These are phyloP conservation scores for Tadarida brasiliensis DNA, from an alignment of 2,797 vertebrate genomes.

Conservation along the genomic window DNA sequence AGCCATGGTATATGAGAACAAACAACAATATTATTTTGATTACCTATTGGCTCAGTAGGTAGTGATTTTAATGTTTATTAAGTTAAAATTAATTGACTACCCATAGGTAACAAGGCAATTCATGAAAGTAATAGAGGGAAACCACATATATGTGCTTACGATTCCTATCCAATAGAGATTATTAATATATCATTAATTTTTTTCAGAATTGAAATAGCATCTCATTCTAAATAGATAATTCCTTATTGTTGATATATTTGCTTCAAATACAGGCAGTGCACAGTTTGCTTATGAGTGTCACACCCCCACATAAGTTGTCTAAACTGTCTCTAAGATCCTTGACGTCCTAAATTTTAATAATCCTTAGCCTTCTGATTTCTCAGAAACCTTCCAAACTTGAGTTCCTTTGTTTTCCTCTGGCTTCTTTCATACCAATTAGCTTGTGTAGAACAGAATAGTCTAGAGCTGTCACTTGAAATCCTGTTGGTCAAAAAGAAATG, in stretches of 20 bases:
- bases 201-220: background rate
- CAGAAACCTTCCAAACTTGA: constrained; percentile 35
- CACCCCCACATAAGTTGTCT: background rate
- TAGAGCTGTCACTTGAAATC: background rate
- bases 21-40: background rate
- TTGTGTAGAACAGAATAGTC: background rate
- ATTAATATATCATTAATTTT: constrained; percentile 7
- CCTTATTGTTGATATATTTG: background rate
- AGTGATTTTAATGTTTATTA: constrained; percentile 44
- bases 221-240: constrained; percentile 9
- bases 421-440: constrained; percentile 29
- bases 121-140: background rate
- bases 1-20: background rate
- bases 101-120: background rate
- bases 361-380: background rate
- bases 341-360: background rate
- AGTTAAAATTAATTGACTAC: constrained; percentile 49
- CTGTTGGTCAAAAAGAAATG: constrained; percentile 48
- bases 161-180: background rate
- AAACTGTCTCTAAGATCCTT: background rate
- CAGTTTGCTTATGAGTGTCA: background rate
- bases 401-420: background rate
- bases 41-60: background rate
- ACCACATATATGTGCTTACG: background rate
- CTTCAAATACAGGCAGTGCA: background rate